Evolutionary conservation across 2,113 vertebrate genomes (phyloP), one percentile per base, ranked within the genome.

Genomic region (Brachyhypopomus gauderio): DNA sequence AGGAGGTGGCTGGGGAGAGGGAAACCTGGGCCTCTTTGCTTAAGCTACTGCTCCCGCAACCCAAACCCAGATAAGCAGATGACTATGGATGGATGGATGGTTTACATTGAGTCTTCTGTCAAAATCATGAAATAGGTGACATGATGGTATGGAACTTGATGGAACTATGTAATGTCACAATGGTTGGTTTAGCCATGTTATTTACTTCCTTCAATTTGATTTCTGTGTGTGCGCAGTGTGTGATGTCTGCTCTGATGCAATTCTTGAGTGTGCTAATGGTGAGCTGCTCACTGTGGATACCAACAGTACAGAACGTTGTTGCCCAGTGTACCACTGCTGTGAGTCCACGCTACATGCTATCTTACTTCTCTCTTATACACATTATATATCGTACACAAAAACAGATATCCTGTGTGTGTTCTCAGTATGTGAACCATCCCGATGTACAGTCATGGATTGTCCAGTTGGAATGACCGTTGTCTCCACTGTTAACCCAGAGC

Each of bases 301-400:
- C 25, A 97, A 96, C 86, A 94, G 91, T 72, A 96, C 96, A 0
- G 95, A 96, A 30, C 94, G 91, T 69, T 98, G 97, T 91, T 99
- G 97, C 75, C 97, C 97, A 20, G 63, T 86, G 17, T 99, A 97
- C 84, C 93, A 94, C 12, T 99, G 97, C 72, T 91, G 97, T 99
- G 84, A 95, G 95, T 71, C 3, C 64, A 75, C 60, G 20, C 70
- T 17, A 23, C 1, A 5, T 30, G 34, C 30, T 62, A 20, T 34
- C 25, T 55, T 12, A 38, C 1, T 60, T 25, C 20, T 45, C 23
- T 36, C n/a, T 71, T 7, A 36, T 73, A 80, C 2, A 64, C 4
- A 66, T 3, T 27, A 30, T 75, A 11, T 14, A 60, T 30, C n/a
- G 17, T 25, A 34, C 12, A 84, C 83, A 74, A 34, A 11, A 56